These are phyloP conservation scores for Erpornis zantholeuca DNA, from an alignment of 2,113 vertebrate species.

Conservation along the genomic window DNA sequence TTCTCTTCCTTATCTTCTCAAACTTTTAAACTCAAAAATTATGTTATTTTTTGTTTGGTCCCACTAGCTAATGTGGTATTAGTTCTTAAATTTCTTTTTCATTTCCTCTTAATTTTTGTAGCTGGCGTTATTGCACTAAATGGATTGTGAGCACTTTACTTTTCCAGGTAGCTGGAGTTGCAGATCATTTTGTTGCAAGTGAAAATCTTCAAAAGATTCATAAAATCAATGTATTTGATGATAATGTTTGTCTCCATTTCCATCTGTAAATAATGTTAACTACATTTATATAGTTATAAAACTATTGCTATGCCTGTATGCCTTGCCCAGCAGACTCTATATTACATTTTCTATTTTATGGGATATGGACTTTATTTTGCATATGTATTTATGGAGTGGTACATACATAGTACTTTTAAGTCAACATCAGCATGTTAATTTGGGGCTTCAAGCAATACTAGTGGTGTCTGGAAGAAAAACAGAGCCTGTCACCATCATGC, in stretches of 20 bases:
- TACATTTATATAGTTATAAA: neutral
- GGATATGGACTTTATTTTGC: neutral
- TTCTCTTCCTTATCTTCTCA: neutral
- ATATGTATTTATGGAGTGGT: neutral
- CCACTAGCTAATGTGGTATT: neutral
- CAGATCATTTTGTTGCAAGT: neutral
- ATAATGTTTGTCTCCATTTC: neutral
- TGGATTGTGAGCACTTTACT: neutral
- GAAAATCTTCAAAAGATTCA: neutral
- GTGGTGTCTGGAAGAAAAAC: neutral
- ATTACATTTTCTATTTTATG: neutral
- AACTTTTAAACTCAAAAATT: neutral
- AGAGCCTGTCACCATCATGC: neutral
- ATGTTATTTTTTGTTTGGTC: neutral
- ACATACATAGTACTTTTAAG: neutral
- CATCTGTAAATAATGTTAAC: neutral
- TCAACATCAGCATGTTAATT: neutral
- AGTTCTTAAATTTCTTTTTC: neutral
- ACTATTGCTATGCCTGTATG: neutral
- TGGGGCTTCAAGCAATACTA: neutral
- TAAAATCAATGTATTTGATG: neutral
- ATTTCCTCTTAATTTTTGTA: neutral
- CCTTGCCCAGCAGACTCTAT: neutral
- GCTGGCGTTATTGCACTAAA: neutral
- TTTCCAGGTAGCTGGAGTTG: neutral